Evolutionary conservation across 2,888 invertebrate species (phyloP), one percentile per base, ranked within the genome.

Genomic region (Orchesella flavescens): DNA sequence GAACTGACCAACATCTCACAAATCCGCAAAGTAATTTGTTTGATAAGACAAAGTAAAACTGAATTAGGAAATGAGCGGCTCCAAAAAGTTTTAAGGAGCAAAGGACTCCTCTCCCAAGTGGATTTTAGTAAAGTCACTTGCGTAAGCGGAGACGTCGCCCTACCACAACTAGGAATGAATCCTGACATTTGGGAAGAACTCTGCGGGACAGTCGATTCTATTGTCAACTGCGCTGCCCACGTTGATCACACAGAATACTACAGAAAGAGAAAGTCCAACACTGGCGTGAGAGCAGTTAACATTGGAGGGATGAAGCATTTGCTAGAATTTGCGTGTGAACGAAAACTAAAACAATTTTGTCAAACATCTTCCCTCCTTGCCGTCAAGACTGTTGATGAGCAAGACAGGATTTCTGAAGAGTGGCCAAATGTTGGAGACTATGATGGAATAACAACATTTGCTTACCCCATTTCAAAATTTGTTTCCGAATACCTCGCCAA

Each of bases 21-120:
- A 10, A 66, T 84, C 19, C 34, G 17, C 4, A 55, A 65, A 34
- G 43, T 84, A 13, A 19, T 43, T 17, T 79, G 79, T 66, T 34
- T 84, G 5, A 49, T 86, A 1, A 57, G 84, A 49, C 69, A 65
- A 19, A 21, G 19, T n/a, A 34, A 17, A 9, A 43, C 61, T 34
- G 21, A 15, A 15, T 17, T 43, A 0, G n/a, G 17, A 1, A 19
- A 21, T 10, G 71, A 76, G 7, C 19, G 71, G 24, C 21, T 68
- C 3, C 1, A 10, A n/a, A 5, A 55, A 0, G 9, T 15, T 1
- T 34, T 71, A 0, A 5, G 9, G 17, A n/a, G n/a, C 1, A 23
- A 15, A 9, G 55, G 24, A 1, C 1, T 71, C 0, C 21, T 63
- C 0, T 9, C 21, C 1, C 1, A 46, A 0, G 17, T 24, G 12